phyloP scores from a whole-genome alignment of 2,113 vertebrate genomes.

The Petromus typicus region DNA sequence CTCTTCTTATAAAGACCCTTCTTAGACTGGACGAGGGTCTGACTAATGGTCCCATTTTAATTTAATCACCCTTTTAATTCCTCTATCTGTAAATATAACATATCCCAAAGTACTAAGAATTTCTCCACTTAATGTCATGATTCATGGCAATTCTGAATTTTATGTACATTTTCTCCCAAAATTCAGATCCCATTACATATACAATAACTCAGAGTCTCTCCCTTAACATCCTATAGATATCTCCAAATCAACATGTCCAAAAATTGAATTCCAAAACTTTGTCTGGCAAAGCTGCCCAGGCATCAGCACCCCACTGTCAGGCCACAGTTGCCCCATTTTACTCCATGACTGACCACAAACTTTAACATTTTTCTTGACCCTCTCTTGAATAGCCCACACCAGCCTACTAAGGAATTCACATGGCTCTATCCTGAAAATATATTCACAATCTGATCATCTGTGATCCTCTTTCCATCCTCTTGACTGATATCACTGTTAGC shows the following conservation, averaged over 20 bases:
- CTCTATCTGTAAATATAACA: background rate
- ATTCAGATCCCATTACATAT: background rate
- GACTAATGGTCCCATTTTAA: background rate
- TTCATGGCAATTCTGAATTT: background rate
- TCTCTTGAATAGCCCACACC: background rate
- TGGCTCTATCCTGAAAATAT: background rate
- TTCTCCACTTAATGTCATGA: background rate
- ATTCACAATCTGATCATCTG: background rate
- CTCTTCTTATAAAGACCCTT: background rate
- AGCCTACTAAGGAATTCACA: background rate
- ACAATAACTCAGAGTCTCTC: background rate
- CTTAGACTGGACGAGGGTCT: background rate
- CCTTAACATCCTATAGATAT: background rate
- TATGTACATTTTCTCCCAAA: background rate
- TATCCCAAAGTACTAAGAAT: background rate
- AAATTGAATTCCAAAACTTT: background rate
- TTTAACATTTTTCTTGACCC: background rate
- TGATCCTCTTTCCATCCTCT: background rate
- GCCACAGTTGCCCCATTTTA: background rate
- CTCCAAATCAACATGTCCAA: background rate
- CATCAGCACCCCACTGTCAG: fast-evolving
- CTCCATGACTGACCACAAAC: background rate
- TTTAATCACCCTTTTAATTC: background rate
- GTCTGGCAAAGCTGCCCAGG: background rate
- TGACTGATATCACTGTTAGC: background rate